phyloP scores from a whole-genome alignment of 2,797 vertebrate species.

The Eulemur rubriventer region DNA sequence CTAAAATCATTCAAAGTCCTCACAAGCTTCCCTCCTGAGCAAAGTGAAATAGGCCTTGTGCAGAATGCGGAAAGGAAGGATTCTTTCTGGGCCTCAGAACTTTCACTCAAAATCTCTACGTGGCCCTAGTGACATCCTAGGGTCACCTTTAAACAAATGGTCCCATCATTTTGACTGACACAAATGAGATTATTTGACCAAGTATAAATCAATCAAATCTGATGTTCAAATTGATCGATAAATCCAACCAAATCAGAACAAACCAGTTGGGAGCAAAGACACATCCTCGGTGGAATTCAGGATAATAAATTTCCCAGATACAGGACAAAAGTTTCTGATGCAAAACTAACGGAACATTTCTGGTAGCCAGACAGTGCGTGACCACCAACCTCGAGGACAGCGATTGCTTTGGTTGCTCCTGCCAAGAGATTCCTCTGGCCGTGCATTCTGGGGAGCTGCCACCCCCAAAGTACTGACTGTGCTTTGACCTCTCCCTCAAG shows the following conservation, averaged over 20 bases:
- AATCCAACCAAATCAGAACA: neutral
- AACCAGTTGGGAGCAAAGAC: neutral
- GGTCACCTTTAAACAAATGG: neutral
- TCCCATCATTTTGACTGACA: neutral
- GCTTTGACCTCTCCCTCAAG: neutral
- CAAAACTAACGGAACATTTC: neutral
- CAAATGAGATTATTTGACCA: neutral
- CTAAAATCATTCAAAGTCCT: neutral
- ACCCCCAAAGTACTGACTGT: neutral
- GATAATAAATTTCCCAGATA: neutral
- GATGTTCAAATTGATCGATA: neutral
- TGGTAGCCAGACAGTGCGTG: neutral
- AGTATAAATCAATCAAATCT: neutral
- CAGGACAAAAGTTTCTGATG: neutral
- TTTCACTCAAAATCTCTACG: neutral
- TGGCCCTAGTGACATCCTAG: neutral
- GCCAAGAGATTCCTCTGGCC: neutral
- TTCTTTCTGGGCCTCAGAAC: neutral
- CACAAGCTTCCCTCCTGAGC: neutral
- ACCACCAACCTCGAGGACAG: neutral
- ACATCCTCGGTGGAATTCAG: neutral
- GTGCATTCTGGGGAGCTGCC: neutral
- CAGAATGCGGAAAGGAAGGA: neutral
- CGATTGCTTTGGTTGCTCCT: accelerated
- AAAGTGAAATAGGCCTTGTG: neutral